Conservation (phyloP, 2,888 invertebrate species). For the Polydrusus tereticollis region DNA sequence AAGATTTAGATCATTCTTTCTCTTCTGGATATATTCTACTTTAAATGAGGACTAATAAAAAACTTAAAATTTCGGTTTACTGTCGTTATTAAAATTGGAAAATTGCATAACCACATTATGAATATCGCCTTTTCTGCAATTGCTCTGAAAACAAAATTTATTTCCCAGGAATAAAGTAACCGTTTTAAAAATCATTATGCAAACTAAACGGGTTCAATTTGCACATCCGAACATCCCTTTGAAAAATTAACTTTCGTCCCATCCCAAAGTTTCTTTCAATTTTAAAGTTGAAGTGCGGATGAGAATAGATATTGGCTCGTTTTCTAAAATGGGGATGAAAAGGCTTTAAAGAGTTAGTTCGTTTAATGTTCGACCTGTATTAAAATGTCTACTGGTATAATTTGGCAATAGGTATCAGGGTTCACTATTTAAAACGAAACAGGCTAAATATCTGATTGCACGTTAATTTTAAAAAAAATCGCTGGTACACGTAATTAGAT, state of each 20-base stretch:
- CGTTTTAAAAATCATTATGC: conserved; percentile 33
- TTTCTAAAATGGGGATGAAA: conserved; percentile 39
- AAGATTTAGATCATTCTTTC: too few relatives aligned
- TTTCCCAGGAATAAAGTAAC: not conserved
- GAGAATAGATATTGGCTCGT: conserved; percentile 44
- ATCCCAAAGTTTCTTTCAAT: conserved; percentile 43
- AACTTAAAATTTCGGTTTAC: too few relatives aligned
- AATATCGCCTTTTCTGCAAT: too few relatives aligned
- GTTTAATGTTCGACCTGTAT: conserved; percentile 31
- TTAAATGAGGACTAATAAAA: too few relatives aligned
- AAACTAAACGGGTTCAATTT: conserved; percentile 42
- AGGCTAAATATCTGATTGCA: too few relatives aligned
- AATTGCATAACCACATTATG: too few relatives aligned
- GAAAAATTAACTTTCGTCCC: conserved; percentile 45
- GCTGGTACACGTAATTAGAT: too few relatives aligned
- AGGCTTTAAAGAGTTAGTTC: conserved; percentile 22
- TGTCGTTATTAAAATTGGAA: too few relatives aligned
- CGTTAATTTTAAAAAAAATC: too few relatives aligned
- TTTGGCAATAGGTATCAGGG: not conserved
- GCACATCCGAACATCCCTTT: conserved; percentile 42
- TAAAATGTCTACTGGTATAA: not conserved
- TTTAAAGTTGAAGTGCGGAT: conserved; percentile 43
- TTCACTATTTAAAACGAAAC: not conserved
- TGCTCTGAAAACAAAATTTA: not conserved
- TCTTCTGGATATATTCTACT: too few relatives aligned